These are phyloP conservation scores for Thripadectes ignobilis DNA, from an alignment of 2,797 vertebrate genomes.

Conservation along the genomic window DNA sequence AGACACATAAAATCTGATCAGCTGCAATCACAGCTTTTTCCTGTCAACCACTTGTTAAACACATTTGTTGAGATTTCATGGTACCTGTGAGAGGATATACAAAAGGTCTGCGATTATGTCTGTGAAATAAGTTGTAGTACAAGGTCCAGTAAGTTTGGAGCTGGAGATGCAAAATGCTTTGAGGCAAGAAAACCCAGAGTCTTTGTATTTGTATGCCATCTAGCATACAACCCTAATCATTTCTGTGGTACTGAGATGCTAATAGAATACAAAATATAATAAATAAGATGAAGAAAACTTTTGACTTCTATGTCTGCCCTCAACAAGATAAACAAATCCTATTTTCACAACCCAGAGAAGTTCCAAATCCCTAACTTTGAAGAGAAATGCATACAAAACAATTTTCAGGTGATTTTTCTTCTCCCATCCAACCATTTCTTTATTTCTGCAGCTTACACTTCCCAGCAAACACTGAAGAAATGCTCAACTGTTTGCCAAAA, in stretches of 20 bases:
- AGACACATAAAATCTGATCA: fast-evolving
- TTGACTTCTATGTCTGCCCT: not conserved
- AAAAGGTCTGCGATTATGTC: fast-evolving
- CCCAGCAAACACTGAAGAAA: fast-evolving
- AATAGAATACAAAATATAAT: not conserved
- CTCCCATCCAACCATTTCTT: not conserved
- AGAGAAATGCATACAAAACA: not conserved
- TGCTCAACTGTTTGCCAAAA: constrained; percentile 7
- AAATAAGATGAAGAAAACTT: not conserved
- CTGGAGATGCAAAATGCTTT: not conserved
- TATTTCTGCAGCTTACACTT: constrained; percentile 8
- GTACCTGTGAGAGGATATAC: not conserved
- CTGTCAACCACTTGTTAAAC: not conserved
- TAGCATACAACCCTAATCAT: not conserved
- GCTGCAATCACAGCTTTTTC: not conserved
- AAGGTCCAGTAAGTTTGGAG: not conserved
- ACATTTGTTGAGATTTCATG: fast-evolving
- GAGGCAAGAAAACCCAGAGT: not conserved
- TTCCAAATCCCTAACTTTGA: not conserved
- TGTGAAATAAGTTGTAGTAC: not conserved
- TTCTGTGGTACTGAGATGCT: not conserved
- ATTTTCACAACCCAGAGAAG: not conserved
- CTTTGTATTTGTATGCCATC: not conserved
- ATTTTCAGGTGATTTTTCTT: not conserved
- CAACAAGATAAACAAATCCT: constrained; percentile 18